phyloP scores from a whole-genome alignment of 2,113 vertebrate genomes.

The Bagarius yarrelli region DNA sequence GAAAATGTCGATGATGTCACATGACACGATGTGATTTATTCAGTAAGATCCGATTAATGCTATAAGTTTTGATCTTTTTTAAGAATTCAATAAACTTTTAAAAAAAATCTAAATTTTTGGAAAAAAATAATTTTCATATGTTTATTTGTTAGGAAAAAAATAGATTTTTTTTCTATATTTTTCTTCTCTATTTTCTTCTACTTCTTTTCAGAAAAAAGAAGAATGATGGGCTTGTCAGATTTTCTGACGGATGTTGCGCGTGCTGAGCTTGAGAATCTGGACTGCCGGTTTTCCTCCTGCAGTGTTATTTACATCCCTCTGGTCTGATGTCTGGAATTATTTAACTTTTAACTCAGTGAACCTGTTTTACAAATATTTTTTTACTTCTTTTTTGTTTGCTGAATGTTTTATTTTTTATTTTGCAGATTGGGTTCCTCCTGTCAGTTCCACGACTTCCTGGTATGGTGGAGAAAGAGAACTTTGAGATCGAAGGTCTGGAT shows the following conservation, averaged over 20 bases:
- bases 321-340: slow-evolving; percentile 61
- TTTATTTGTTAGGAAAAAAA: too few species aligned
- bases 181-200: neutral
- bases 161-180: too few species aligned
- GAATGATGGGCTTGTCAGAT: slow-evolving; percentile 84
- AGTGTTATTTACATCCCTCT: slow-evolving; percentile 93
- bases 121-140: neutral
- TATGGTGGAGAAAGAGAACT: slow-evolving; percentile 87
- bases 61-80: too few species aligned
- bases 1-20: neutral
- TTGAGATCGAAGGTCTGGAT: slow-evolving; percentile 88
- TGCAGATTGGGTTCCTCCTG: slow-evolving; percentile 91
- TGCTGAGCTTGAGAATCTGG: slow-evolving; percentile 85
- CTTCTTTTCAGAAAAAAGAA: slow-evolving; percentile 80
- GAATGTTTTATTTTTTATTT: neutral
- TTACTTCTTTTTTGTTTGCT: neutral
- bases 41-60: too few species aligned
- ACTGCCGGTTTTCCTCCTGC: slow-evolving; percentile 81
- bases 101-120: too few species aligned
- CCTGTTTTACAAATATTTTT: neutral
- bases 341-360: neutral
- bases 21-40: neutral
- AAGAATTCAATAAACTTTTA: too few species aligned
- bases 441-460: slow-evolving; percentile 83
- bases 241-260: slow-evolving; percentile 91